These are phyloP conservation scores for Phoxinus phoxinus DNA, from an alignment of 2,113 vertebrate species.

Conservation along the genomic window DNA sequence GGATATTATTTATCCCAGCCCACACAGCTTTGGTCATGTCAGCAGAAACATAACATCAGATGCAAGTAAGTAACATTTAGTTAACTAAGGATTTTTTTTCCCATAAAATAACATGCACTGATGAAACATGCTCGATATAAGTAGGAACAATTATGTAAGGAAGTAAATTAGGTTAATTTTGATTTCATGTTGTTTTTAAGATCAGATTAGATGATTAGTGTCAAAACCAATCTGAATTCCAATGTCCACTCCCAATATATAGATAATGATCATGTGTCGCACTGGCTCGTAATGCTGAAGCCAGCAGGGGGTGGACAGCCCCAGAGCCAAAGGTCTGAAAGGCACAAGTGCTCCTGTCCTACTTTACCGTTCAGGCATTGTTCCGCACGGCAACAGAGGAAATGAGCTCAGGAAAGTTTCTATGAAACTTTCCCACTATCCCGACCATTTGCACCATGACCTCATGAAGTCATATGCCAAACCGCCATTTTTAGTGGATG, in stretches of 20 bases:
- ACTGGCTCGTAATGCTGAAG: background rate
- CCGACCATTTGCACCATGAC: background rate
- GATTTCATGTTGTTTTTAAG: background rate
- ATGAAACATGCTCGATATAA: background rate
- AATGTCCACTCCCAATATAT: background rate
- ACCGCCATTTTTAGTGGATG: background rate
- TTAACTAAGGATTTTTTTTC: background rate
- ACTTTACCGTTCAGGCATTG: conserved; percentile 25
- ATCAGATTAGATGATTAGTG: background rate
- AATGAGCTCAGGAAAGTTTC: conserved; percentile 11
- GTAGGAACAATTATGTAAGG: background rate
- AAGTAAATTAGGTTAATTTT: background rate
- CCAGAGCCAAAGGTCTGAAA: conserved; percentile 8
- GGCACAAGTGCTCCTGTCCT: background rate
- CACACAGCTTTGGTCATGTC: too few relatives aligned
- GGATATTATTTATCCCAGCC: too few relatives aligned
- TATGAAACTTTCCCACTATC: conserved; percentile 32
- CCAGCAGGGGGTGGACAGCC: background rate
- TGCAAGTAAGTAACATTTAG: too few relatives aligned
- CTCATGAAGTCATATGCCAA: background rate
- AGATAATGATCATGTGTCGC: background rate
- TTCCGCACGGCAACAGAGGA: conserved; percentile 8
- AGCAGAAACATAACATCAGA: too few relatives aligned
- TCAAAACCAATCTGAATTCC: background rate
- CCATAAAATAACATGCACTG: background rate